Conservation (phyloP, 1,140 invertebrate species). For the Drosophila subobscura region DNA sequence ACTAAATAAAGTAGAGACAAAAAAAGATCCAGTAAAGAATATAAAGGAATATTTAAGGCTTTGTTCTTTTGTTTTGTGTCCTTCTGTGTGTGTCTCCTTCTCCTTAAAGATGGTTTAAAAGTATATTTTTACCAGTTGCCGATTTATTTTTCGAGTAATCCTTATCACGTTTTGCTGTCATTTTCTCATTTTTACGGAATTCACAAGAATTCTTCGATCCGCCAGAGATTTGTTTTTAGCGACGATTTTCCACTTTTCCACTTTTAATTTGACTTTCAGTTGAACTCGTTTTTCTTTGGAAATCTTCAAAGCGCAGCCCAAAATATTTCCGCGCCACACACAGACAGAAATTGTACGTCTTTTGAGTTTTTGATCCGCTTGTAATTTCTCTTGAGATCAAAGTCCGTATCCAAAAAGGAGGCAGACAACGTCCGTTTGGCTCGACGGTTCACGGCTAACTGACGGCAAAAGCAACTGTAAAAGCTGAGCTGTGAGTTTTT, state of each 20-base stretch:
- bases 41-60: no score
- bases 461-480: slow-evolving; percentile 50
- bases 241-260: background rate
- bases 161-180: slow-evolving; percentile 83
- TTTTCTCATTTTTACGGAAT: slow-evolving; percentile 81
- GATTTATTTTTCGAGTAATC: slow-evolving; percentile 83
- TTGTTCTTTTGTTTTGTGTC: no score
- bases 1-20: no score
- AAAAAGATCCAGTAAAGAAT: no score
- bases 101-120: background rate
- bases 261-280: background rate
- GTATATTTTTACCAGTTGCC: slow-evolving; percentile 64
- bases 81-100: no score
- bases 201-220: slow-evolving; percentile 65
- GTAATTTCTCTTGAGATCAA: background rate
- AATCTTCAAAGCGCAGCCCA: background rate
- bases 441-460: slow-evolving; percentile 65
- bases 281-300: background rate
- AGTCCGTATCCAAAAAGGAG: background rate
- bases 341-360: slow-evolving; percentile 53
- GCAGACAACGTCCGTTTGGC: slow-evolving; percentile 42
- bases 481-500: slow-evolving; percentile 60
- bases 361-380: slow-evolving; percentile 14
- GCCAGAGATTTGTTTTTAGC: background rate
- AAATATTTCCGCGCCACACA: background rate